Evolutionary conservation across 1,140 invertebrate genomes (phyloP).

Genomic region (Drosophila ercepeae): DNA sequence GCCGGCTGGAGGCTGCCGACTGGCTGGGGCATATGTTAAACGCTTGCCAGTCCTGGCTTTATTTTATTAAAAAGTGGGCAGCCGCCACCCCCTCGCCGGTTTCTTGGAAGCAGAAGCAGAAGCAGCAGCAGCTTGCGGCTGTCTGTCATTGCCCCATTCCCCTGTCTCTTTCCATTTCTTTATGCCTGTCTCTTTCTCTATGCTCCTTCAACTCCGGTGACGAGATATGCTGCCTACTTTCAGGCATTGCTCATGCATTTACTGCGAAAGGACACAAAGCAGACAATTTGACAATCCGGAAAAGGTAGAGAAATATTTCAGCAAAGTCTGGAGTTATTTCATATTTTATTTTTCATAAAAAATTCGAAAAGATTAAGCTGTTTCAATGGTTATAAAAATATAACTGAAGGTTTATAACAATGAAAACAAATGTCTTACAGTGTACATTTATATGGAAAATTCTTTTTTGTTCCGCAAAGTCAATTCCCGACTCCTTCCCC

Average conservation of each 20-base stretch:
- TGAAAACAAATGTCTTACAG: not conserved
- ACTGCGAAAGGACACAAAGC: conserved; percentile 25
- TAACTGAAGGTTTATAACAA: too few relatives aligned
- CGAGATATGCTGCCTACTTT: conserved; percentile 64
- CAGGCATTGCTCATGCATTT: conserved; percentile 52
- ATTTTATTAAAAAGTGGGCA: conserved; percentile 75
- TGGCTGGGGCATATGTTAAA: conserved; percentile 69
- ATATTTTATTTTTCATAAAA: too few relatives aligned
- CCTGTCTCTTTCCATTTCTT: not conserved
- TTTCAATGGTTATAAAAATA: too few relatives aligned
- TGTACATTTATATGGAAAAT: conserved; percentile 48
- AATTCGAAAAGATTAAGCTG: too few relatives aligned
- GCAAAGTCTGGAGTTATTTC: not conserved
- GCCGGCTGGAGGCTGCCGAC: too few relatives aligned
- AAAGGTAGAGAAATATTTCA: conserved; percentile 3
- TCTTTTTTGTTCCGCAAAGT: conserved; percentile 10
- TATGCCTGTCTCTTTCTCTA: not conserved
- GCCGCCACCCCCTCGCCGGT: conserved; percentile 28
- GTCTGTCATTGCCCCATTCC: conserved; percentile 63
- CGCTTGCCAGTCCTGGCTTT: conserved; percentile 62
- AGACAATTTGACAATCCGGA: conserved; percentile 41
- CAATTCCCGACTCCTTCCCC: conserved; percentile 2
- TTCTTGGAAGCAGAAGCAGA: conserved; percentile 49
- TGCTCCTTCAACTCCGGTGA: conserved; percentile 4
- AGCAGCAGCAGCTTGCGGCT: conserved; percentile 64